Percentiles rank a stretch among this genome's conserved stretches.
Evolutionary conservation across 1,140 invertebrate species (phyloP).

Genomic region (Oryctes rhinoceros): DNA sequence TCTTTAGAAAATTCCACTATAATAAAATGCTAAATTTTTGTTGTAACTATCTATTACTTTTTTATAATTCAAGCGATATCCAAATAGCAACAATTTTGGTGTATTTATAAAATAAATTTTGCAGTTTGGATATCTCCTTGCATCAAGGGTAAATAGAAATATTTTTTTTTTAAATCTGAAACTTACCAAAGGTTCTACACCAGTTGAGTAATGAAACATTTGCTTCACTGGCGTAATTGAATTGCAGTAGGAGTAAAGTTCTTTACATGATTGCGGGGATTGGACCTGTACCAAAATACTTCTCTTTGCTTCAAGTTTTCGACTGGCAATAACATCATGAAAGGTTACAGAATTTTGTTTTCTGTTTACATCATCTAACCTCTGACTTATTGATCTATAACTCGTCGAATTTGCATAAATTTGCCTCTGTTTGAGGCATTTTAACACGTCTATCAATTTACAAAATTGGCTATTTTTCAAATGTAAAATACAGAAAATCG

Average conservation of each 20-base stretch:
- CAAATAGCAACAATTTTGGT: not conserved
- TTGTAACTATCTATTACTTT: constrained; percentile 33
- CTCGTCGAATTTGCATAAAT: not conserved
- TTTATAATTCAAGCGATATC: constrained; percentile 39
- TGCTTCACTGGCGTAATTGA: constrained; percentile 67
- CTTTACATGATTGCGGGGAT: constrained; percentile 67
- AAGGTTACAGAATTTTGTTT: constrained; percentile 51
- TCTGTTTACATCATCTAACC: not conserved
- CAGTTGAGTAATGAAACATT: constrained; percentile 70
- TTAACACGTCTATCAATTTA: not conserved
- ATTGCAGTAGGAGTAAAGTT: constrained; percentile 71
- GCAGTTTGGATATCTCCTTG: too few relatives aligned
- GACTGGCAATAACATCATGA: constrained; percentile 51
- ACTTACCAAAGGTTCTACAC: constrained; percentile 60
- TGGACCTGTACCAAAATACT: constrained; percentile 72
- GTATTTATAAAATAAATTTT: too few relatives aligned
- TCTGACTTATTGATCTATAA: not conserved
- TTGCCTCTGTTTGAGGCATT: not conserved
- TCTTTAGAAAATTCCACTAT: constrained; percentile 71
- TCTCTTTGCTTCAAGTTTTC: constrained; percentile 65
- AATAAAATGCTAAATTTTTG: constrained; percentile 69
- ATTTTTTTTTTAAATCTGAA: constrained; percentile 2
- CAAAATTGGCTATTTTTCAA: not conserved
- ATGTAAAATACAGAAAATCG: not conserved
- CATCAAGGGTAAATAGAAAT: too few relatives aligned